Percentiles rank a stretch among this genome's conserved stretches.
These are phyloP conservation scores for Isurus oxyrinchus DNA, from an alignment of 2,113 vertebrate species.

Conservation along the genomic window DNA sequence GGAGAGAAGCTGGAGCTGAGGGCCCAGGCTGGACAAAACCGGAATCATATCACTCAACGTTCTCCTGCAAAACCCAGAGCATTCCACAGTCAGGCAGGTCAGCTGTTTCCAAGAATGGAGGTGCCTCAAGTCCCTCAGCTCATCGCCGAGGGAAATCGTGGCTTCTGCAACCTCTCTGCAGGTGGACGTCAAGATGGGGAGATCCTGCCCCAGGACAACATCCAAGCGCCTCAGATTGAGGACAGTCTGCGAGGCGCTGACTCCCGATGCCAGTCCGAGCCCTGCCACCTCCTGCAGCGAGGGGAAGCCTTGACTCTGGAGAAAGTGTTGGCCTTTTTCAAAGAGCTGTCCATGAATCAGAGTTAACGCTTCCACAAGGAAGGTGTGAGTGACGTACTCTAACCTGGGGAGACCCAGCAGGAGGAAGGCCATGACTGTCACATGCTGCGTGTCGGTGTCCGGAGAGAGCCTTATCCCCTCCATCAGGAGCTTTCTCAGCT, in stretches of 20 bases:
- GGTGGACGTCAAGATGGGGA: rapidly evolving
- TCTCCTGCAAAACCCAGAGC: rapidly evolving
- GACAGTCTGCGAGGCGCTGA: rapidly evolving
- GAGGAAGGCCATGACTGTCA: slow-evolving; percentile 39
- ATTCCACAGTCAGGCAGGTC: slow-evolving; percentile 41
- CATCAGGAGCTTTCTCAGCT: slow-evolving; percentile 38
- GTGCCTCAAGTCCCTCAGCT: rapidly evolving
- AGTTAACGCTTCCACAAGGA: not conserved
- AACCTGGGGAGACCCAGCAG: slow-evolving; percentile 47
- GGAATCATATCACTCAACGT: slow-evolving; percentile 43
- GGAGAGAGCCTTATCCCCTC: rapidly evolving
- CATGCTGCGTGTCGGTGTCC: rapidly evolving
- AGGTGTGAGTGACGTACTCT: slow-evolving; percentile 29
- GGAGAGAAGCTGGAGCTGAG: slow-evolving; percentile 42
- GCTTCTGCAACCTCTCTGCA: slow-evolving; percentile 41
- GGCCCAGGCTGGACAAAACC: rapidly evolving
- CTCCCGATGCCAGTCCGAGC: rapidly evolving
- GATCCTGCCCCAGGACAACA: slow-evolving; percentile 39
- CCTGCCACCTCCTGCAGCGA: slow-evolving; percentile 31
- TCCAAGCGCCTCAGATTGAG: slow-evolving; percentile 45
- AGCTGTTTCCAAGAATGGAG: slow-evolving; percentile 43
- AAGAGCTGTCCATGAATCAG: not conserved
- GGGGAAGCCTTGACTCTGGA: slow-evolving; percentile 40
- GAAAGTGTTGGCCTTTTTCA: rapidly evolving
- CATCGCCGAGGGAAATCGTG: not conserved